Evolutionary conservation across 2,797 vertebrate genomes (phyloP), one percentile per base, ranked within the genome.

Genomic region (Gouania willdenowi): DNA sequence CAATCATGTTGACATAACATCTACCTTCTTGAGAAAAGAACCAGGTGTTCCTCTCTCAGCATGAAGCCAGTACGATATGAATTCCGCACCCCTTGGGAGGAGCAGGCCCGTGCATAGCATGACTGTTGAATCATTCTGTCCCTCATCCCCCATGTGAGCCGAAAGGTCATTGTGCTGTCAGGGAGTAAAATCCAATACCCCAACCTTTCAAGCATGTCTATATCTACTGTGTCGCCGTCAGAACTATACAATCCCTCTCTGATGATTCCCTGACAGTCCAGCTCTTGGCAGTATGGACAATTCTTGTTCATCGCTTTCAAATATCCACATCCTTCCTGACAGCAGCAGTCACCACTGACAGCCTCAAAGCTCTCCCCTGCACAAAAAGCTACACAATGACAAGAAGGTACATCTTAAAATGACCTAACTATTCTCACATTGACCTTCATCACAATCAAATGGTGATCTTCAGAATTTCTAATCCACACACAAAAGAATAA

Each of bases 141-240:
- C 67, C 79, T 72, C 46, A 39, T 73, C 57, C 71, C 68, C 61
- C 67, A n/a, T 18, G 52, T 66, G 75, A 75, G 61, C 70, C 6
- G 45, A 86, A 86, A 85, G 84, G 85, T 85, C 84, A 81, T 68
- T 73, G 62, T 67, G 77, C 83, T 87, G 84, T 85, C 86, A 81
- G 75, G 75, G 79, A 81, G 75, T 78, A 83, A 80, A 80, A 86
- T 84, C 79, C 86, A 84, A 86, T 86, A 86, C 70, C 62, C 79
- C 82, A 85, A 85, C 84, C 83, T 84, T 82, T 87, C 79, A 77
- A 63, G 67, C 75, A 68, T 64, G 67, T 80, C 83, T 82, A 76
- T 67, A 80, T 83, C 75, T 66, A 71, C 53, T 32, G 53, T 78
- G 71, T 75, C 62, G 45, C 72, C 66, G 37, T 78, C 79, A 77